Percentiles rank a stretch among this genome's conserved stretches.
Evolutionary conservation across 2,113 vertebrate species (phyloP).

Genomic region (Hemichromis elongatus): DNA sequence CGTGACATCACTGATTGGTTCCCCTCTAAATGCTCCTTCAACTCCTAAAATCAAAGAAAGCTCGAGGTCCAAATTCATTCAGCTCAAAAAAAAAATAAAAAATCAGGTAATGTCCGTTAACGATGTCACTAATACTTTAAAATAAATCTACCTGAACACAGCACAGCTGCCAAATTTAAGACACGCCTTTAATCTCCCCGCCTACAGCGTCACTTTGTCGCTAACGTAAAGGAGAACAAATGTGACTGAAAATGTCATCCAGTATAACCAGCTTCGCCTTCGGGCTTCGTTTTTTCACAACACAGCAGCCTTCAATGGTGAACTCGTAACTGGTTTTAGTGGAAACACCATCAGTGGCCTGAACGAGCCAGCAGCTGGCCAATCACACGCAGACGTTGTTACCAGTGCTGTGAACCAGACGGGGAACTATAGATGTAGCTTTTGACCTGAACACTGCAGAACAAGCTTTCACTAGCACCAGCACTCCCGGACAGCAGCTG

Average conservation of each 20-base stretch:
- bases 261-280: neutral
- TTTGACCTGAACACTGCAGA: neutral
- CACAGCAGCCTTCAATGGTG: neutral
- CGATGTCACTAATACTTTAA: fast-evolving
- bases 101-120: neutral
- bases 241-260: too few species aligned
- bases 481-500: neutral
- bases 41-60: fast-evolving
- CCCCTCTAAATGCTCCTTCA: neutral
- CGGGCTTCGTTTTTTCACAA: neutral
- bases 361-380: neutral
- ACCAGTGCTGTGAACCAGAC: neutral
- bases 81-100: fast-evolving
- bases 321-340: neutral
- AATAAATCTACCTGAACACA: fast-evolving
- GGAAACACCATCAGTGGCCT: neutral
- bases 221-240: fast-evolving
- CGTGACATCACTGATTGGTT: neutral
- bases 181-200: neutral
- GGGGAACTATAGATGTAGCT: neutral
- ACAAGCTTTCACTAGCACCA: neutral
- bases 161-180: neutral
- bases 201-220: neutral
- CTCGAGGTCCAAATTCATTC: neutral
- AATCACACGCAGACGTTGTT: neutral